A percentile compares a stretch with the other conserved stretches of the same genome.
These are phyloP conservation scores for Caenorhabditis doughertyi DNA, from an alignment of 2,888 invertebrate species.

Conservation along the genomic window DNA sequence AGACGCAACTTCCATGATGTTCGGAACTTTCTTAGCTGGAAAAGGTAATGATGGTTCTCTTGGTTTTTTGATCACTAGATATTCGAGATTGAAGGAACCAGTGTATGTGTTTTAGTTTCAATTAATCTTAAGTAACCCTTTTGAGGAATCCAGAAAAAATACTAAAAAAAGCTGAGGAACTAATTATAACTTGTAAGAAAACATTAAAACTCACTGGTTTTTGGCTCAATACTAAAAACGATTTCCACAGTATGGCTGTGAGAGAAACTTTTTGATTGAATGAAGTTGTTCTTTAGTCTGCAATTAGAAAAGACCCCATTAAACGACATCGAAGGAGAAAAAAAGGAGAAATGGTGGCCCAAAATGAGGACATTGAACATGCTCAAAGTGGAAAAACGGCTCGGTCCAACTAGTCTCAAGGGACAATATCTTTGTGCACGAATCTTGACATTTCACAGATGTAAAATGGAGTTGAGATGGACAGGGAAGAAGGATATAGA, in stretches of 20 bases:
- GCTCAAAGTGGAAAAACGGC: slow-evolving; percentile 47
- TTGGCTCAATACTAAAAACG: slow-evolving; percentile 49
- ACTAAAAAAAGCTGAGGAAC: too few relatives aligned
- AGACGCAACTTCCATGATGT: slow-evolving; percentile 39
- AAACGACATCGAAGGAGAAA: slow-evolving; percentile 9
- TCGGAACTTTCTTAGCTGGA: slow-evolving; percentile 12
- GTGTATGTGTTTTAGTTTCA: too few relatives aligned
- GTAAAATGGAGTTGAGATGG: slow-evolving; percentile 43
- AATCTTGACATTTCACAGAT: slow-evolving; percentile 62
- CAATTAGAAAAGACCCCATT: slow-evolving; percentile 23
- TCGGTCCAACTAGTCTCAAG: slow-evolving; percentile 39
- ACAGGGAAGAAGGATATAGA: not conserved
- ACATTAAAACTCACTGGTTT: slow-evolving; percentile 23
- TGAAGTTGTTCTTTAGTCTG: slow-evolving; percentile 55
- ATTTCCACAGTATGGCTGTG: slow-evolving; percentile 47
- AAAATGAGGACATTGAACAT: slow-evolving; percentile 38
- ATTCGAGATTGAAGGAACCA: too few relatives aligned
- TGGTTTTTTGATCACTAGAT: too few relatives aligned
- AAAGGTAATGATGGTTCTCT: too few relatives aligned
- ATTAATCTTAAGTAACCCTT: too few relatives aligned
- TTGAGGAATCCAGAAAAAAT: too few relatives aligned
- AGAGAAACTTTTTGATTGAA: slow-evolving; percentile 51
- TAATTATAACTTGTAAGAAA: not conserved
- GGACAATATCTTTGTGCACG: slow-evolving; percentile 37
- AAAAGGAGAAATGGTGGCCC: slow-evolving; percentile 9